Evolutionary conservation across 2,113 vertebrate species (phyloP).

Genomic region (Ceyx cyanopectus): DNA sequence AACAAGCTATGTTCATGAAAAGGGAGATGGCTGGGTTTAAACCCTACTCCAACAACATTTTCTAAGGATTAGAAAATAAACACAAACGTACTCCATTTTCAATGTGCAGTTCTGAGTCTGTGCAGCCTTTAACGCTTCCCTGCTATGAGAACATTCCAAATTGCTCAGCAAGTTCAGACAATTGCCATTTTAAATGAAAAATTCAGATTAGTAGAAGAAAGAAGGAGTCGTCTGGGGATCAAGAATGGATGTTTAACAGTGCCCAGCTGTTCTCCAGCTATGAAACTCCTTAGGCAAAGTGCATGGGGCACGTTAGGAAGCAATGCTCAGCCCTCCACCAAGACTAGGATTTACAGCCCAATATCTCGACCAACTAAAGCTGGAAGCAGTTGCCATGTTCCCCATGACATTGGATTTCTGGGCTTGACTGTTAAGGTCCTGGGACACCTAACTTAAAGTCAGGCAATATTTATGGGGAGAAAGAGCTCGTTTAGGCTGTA

Average conservation of each 20-base stretch:
- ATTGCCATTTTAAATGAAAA: conserved; percentile 53
- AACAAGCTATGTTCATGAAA: conserved; percentile 37
- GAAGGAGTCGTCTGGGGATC: not conserved
- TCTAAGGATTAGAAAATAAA: conserved; percentile 55
- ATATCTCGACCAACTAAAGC: conserved; percentile 29
- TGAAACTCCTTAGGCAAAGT: conserved; percentile 42
- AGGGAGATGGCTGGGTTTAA: conserved; percentile 23
- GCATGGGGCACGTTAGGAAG: not conserved
- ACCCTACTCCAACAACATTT: conserved; percentile 27
- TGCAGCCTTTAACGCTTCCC: conserved; percentile 12
- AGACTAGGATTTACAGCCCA: conserved; percentile 46
- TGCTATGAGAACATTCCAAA: conserved; percentile 34
- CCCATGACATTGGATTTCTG: not conserved
- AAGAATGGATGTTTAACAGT: conserved; percentile 40
- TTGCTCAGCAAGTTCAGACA: conserved; percentile 45
- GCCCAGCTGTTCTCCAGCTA: conserved; percentile 38
- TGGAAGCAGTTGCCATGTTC: not conserved
- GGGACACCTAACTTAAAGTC: conserved; percentile 7
- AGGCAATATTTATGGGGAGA: not conserved
- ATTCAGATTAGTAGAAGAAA: conserved; percentile 34
- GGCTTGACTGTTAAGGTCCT: not conserved
- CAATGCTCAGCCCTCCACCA: not conserved
- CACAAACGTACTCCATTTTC: conserved; percentile 20
- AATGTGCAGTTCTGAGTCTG: not conserved
- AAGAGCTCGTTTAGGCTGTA: not conserved